Conservation (phyloP, 1,140 invertebrate genomes). For the Diabrotica virgifera region DNA sequence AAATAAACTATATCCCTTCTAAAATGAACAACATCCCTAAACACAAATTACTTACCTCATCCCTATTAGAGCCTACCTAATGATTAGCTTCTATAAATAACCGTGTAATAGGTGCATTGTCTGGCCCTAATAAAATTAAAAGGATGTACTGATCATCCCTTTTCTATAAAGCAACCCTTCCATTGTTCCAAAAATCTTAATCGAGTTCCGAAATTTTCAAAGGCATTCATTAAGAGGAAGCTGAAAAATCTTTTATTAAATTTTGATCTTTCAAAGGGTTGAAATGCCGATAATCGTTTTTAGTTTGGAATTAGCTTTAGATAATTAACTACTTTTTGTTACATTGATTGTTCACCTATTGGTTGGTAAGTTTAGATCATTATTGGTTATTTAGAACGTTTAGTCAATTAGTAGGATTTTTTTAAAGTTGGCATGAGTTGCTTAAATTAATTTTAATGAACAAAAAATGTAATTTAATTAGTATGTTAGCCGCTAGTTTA, state of each 20-base stretch:
- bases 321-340: background rate
- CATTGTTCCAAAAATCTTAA: constrained; percentile 16
- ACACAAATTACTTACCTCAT: no score
- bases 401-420: background rate
- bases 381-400: background rate
- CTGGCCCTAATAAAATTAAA: constrained; percentile 9
- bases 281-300: constrained; percentile 3
- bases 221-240: constrained; percentile 10
- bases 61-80: background rate
- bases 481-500: no score
- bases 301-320: background rate
- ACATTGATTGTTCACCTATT: background rate
- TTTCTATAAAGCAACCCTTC: constrained; percentile 12
- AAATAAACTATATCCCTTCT: no score
- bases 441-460: background rate
- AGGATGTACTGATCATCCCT: constrained; percentile 13
- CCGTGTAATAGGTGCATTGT: constrained; percentile 14
- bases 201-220: constrained; percentile 12
- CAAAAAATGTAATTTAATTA: background rate
- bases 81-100: constrained; percentile 10
- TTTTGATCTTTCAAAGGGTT: constrained; percentile 9
- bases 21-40: no score
- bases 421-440: background rate
- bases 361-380: background rate
- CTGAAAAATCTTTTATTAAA: constrained; percentile 11